Base-by-base conservation (phyloP, 2,113 vertebrate genomes). In the Scomber scombrus region DNA sequence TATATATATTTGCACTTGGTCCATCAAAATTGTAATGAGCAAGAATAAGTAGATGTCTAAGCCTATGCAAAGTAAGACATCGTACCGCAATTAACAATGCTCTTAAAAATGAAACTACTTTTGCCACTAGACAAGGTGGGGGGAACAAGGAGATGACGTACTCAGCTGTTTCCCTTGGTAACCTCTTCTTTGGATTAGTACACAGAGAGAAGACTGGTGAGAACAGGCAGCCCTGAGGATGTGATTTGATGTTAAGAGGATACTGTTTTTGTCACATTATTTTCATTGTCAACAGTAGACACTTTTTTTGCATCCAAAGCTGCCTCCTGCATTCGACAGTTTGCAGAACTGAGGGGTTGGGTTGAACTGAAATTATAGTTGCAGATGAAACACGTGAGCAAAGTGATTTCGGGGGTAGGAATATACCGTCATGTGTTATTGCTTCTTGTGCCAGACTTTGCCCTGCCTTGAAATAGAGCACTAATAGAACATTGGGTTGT, bases 381-480 rank as follows among this genome's bases (percentile, higher is more conserved):
- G 34, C 34, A 40, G 34, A 40, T 40, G 34, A 9, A 40, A 40
- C 5, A 40, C 34, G 34, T 74, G n/a, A 70, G 66, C 50, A 75
- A 63, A 71, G 74, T 71, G 52, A 58, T 46, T 64, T 74, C 12
- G 67, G 50, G 68, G 46, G 55, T 58, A 61, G 40, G 31, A 54
- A 40, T 75, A 73, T 23, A 50, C 52, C 54, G 49, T 52, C 64
- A 64, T 71, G 51, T 63, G 15, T n/a, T 47, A 13, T 60, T 21
- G 8, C 68, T 73, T 71, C 58, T 66, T 46, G 72, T 88, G 63
- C 26, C 71, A 78, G 46, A 57, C 58, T 51, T 58, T 18, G 8
- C 47, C 31, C 52, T 66, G 16, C 70, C 67, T 81, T 81, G 70
- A 80, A 86, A 75, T 0, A 18, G 9, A 85, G 49, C 58, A 31